Conservation (phyloP, 2,797 vertebrate species). For the Poeciliopsis gracilis region DNA sequence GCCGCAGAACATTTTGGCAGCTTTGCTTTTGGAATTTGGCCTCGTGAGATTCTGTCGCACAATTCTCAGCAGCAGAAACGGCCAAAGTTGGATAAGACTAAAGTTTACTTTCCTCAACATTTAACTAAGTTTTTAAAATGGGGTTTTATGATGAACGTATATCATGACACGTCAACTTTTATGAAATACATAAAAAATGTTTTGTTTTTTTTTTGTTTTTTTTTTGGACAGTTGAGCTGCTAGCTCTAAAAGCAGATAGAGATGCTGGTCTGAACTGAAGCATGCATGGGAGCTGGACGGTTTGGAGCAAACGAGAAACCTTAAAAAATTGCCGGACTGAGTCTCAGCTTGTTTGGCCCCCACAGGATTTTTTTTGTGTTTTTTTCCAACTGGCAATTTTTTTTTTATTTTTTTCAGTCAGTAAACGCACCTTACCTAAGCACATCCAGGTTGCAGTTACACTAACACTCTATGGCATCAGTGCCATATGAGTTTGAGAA, state of each 20-base stretch:
- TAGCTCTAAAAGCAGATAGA: slow-evolving; percentile 51
- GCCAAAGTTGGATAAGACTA: slow-evolving; percentile 13
- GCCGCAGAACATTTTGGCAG: slow-evolving; percentile 18
- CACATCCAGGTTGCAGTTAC: not conserved
- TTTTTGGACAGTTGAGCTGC: slow-evolving; percentile 23
- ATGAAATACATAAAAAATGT: slow-evolving; percentile 16
- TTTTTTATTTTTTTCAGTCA: not conserved
- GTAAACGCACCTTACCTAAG: not conserved
- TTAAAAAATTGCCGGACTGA: not conserved
- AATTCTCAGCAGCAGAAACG: not conserved
- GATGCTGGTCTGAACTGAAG: slow-evolving; percentile 62
- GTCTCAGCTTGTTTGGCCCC: not conserved
- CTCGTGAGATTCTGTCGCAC: slow-evolving; percentile 19
- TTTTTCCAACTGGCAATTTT: no score
- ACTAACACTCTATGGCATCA: not conserved
- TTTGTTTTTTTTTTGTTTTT: no score
- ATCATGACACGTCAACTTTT: slow-evolving; percentile 1
- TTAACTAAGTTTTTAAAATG: not conserved
- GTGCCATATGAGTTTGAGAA: not conserved
- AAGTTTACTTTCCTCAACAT: not conserved
- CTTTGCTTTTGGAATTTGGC: slow-evolving; percentile 17
- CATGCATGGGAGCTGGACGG: slow-evolving; percentile 56
- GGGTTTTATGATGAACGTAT: slow-evolving; percentile 26
- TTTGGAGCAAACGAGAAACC: slow-evolving; percentile 14
- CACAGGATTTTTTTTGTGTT: no score